Base-by-base conservation (phyloP, 2,888 invertebrate species). In the Sericinus montela region DNA sequence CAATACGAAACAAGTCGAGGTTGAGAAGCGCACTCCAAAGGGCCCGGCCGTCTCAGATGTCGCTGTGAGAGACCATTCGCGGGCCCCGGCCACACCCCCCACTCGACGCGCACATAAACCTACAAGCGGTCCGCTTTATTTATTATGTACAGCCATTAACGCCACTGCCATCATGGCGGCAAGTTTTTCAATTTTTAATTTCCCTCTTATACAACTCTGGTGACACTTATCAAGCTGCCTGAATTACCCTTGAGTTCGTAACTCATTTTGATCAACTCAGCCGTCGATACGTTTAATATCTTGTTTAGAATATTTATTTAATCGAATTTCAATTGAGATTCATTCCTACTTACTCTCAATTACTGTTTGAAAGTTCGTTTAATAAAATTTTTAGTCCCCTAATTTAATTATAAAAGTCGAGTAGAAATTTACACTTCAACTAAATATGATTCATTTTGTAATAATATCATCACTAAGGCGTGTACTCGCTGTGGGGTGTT, bases 141-240 rank as follows among this genome's bases (percentile, higher is more conserved):
- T 85, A 87, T 87, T 87, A 88, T 88, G 86, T 87, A 87, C 85
- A 81, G 80, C 84, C 80, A 86, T 88, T 87, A 86, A 83, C 84
- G 82, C 82, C 78, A 80, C 76, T 69, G 76, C 78, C 85, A 80
- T 83, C 78, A 87, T 88, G 87, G 88, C 85, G 85, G 80, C 78
- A 72, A 75, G 76, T 78, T 87, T 85, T 86, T 85, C 78, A 85
- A 84, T 86, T 87, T 87, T 87, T 84, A 84, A 86, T 87, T 87
- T 85, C 79, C 83, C 83, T 80, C 77, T 82, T 76, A 76, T 59
- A 58, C 69, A 67, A 58, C 68, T 60, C 58, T 58, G 68, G 69
- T 67, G 71, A 75, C 72, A 75, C 81, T 84, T 73, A 59, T 69
- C 69, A 69, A 75, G 75, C 71, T 72, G 65, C 69, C 69, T 65